Evolutionary conservation across 2,113 vertebrate species (phyloP).

Genomic region (Pantherophis guttatus): DNA sequence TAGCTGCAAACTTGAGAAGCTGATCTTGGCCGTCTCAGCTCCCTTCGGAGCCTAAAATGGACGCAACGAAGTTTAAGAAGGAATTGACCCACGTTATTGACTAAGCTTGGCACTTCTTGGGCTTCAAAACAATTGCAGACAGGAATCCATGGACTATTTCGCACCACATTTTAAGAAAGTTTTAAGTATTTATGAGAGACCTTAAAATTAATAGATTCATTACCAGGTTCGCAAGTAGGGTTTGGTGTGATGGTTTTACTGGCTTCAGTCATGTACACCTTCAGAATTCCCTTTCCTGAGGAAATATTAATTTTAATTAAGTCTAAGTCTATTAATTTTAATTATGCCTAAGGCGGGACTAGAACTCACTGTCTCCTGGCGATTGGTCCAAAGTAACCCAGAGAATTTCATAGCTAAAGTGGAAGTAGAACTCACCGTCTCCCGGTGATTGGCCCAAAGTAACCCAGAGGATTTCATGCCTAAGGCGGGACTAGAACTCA

Average conservation of each 20-base stretch:
- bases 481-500: too few relatives aligned
- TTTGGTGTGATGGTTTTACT: not conserved
- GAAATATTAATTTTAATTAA: too few relatives aligned
- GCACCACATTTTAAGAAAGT: not conserved
- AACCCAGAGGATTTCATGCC: too few relatives aligned
- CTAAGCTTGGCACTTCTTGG: not conserved
- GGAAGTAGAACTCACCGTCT: too few relatives aligned
- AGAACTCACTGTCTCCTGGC: too few relatives aligned
- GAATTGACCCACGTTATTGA: not conserved
- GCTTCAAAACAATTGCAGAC: not conserved
- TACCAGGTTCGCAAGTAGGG: not conserved
- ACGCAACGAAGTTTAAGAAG: not conserved
- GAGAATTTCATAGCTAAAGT: too few relatives aligned
- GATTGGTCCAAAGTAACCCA: too few relatives aligned
- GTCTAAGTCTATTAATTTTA: too few relatives aligned
- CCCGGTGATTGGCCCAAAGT: too few relatives aligned
- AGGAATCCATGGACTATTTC: not conserved
- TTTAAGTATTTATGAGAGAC: not conserved
- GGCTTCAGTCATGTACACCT: not conserved
- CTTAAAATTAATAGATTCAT: not conserved
- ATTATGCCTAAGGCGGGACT: too few relatives aligned
- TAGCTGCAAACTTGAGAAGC: not conserved
- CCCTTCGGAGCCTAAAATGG: not conserved
- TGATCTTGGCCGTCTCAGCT: not conserved
- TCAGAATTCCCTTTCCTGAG: not conserved